phyloP scores from a whole-genome alignment of 2,888 invertebrate genomes.

The Nemoura dubitans region DNA sequence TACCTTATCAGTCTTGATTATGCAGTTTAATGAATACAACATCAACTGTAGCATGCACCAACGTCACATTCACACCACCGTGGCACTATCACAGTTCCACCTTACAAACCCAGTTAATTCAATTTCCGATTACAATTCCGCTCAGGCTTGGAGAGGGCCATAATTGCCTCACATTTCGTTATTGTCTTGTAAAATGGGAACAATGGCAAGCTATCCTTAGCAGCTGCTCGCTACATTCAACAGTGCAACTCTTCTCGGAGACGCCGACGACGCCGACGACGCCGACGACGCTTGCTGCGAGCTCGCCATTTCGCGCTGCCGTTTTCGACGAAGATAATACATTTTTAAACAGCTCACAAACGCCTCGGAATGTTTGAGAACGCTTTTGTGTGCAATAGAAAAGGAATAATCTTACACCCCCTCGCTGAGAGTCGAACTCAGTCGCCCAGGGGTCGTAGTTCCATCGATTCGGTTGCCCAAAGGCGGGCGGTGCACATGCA shows the following conservation, averaged over 20 bases:
- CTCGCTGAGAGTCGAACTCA: slow-evolving; percentile 7
- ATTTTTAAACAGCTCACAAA: slow-evolving; percentile 17
- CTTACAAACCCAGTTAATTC: neutral
- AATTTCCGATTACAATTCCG: neutral
- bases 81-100: neutral
- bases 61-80: neutral
- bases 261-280: too few species aligned
- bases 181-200: neutral
- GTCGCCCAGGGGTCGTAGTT: slow-evolving; percentile 9
- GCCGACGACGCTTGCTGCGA: neutral
- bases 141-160: neutral
- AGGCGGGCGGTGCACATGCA: slow-evolving; percentile 19
- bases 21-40: neutral
- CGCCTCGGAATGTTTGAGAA: slow-evolving; percentile 2
- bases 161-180: neutral
- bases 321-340: neutral
- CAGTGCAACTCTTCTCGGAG: neutral
- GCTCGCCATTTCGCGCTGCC: neutral
- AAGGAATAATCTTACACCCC: slow-evolving; percentile 16
- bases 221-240: neutral
- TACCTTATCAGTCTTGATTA: neutral
- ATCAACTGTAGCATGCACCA: neutral
- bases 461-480: slow-evolving; percentile 24
- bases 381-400: slow-evolving; percentile 16
- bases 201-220: neutral